Base-by-base conservation (phyloP, 2,888 invertebrate species). In the Cerceris rybyensis region DNA sequence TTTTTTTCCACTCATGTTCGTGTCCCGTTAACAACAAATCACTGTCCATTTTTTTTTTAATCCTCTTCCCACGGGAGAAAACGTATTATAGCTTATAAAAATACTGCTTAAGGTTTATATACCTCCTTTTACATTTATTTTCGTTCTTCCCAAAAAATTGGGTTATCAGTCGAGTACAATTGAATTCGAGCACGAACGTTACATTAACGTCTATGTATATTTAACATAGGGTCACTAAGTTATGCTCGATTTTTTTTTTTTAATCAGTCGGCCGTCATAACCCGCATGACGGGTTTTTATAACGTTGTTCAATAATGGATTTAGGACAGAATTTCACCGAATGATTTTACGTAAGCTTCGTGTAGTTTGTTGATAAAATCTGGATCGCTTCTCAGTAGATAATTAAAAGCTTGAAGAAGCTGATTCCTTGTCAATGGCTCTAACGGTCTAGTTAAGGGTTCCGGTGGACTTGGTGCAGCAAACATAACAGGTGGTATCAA, bases 401-500 rank as follows among this genome's bases (percentile, higher is more conserved):
- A 96, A 87, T 96, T 95, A 90, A 98, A 95, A 42, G 98, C 98
- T 93, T 98, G 98, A 49, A 97, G 95, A 77, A 98, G 94, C 92
- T 98, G 98, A 90, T 97, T 96, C 92, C 96, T 96, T 58, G 97
- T 98, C 65, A 98, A 94, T 14, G 97, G 97, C 91, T 97, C 96
- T 0, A 95, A 93, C 55, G 91, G 90, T 82, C 91, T 86, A 60
- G 83, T 86, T 13, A 90, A 69, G 7, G 88, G 83, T 54, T 89
- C 90, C 1, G 91, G 87, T 2, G 90, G 89, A 74, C 87, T 93
- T 81, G 85, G 94, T 88, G 90, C 93, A 85, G 88, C 94, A 89
- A 97, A 97, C 97, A 97, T 97, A 65, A 96, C 96, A 0, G 97
- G 97, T 7, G 97, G 96, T 95, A 97, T 97, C 86, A 97, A 92